Conservation (phyloP, 2,113 vertebrate genomes). For the Meles meles region DNA sequence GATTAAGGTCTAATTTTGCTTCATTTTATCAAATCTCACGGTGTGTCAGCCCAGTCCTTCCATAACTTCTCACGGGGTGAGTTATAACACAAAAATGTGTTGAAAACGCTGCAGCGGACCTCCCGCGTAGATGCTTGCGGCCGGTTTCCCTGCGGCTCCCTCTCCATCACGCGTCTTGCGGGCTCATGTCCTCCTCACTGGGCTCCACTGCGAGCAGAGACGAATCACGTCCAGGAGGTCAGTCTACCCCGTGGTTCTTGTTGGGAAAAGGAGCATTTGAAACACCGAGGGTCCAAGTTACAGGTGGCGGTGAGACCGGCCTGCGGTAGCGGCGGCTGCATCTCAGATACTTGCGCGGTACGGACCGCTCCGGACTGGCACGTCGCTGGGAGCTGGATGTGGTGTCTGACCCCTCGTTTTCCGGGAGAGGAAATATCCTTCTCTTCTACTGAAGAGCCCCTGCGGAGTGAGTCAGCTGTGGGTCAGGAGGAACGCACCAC, state of each 20-base stretch:
- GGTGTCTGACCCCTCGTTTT: accelerated
- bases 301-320: constrained; percentile 20
- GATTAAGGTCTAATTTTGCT: not conserved
- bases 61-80: not conserved
- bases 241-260: not conserved
- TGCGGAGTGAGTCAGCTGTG: no score
- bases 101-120: constrained; percentile 58
- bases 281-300: not conserved
- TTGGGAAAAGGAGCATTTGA: constrained; percentile 4
- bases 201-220: constrained; percentile 44
- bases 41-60: not conserved
- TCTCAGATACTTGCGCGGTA: not conserved
- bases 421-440: not conserved
- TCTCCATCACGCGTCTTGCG: constrained; percentile 50
- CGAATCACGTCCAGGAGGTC: constrained; percentile 20
- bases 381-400: accelerated
- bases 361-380: not conserved
- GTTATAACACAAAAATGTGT: constrained; percentile 38
- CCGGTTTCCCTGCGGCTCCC: not conserved
- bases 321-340: constrained; percentile 2
- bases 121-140: constrained; percentile 34
- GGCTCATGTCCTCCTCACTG: not conserved
- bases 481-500: accelerated
- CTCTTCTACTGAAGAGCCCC: not conserved
- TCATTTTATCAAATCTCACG: not conserved